Conservation (phyloP, 2,797 vertebrate species). For the Acipenser transmontanus region DNA sequence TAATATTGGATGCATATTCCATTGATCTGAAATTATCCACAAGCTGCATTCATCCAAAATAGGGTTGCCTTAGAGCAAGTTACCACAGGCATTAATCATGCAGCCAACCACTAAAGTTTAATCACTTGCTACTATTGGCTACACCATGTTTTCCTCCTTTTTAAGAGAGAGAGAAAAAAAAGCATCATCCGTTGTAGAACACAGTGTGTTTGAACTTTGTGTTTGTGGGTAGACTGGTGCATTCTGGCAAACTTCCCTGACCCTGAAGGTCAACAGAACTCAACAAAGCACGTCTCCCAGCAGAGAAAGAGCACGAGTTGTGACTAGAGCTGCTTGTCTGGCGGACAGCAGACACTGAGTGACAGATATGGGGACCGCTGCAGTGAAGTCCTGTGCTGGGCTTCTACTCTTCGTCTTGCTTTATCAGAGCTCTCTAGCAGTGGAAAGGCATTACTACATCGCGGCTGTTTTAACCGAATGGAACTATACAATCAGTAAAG, state of each 20-base stretch:
- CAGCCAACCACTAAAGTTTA: no score
- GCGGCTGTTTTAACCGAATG: constrained; percentile 64
- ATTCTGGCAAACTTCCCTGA: not conserved
- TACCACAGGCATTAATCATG: no score
- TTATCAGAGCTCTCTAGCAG: constrained; percentile 24
- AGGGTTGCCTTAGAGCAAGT: no score
- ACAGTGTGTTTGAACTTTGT: constrained; percentile 1
- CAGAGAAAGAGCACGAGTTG: not conserved
- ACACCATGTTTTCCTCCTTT: no score
- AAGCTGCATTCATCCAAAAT: no score
- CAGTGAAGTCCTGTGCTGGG: not conserved
- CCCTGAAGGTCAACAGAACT: not conserved
- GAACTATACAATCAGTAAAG: constrained; percentile 48
- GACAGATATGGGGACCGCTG: not conserved
- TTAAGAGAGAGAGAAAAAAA: no score
- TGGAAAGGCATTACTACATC: constrained; percentile 59
- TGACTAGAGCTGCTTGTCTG: not conserved
- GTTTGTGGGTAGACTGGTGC: not conserved
- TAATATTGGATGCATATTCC: no score
- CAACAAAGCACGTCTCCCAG: not conserved
- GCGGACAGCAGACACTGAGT: no score
- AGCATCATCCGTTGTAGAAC: not conserved
- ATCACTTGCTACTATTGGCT: no score
- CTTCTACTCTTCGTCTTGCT: constrained; percentile 36
- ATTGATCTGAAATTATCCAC: no score